Percentiles rank a stretch among this genome's conserved stretches.
These are phyloP conservation scores for Alcedo quadribrachys DNA, from an alignment of 2,797 vertebrate genomes.

Conservation along the genomic window DNA sequence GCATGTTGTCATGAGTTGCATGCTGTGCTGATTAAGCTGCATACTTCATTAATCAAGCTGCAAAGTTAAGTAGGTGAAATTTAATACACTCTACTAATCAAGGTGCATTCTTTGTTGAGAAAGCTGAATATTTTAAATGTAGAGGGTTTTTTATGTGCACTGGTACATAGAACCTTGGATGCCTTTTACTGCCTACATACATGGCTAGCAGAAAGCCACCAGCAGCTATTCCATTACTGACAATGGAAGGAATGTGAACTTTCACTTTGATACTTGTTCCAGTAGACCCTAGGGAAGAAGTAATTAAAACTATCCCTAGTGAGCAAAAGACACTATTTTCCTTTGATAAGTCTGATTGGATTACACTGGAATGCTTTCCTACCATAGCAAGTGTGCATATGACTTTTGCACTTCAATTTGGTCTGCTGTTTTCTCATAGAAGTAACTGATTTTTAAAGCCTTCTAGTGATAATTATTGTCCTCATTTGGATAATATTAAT, in stretches of 20 bases:
- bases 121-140: conserved; percentile 75
- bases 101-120: conserved; percentile 70
- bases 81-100: conserved; percentile 75
- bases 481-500: not conserved
- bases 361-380: conserved; percentile 3
- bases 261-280: conserved; percentile 34
- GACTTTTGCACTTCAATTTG: not conserved
- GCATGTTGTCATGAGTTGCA: conserved; percentile 50
- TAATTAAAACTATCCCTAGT: conserved; percentile 28
- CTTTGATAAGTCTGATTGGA: conserved; percentile 2
- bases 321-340: conserved; percentile 7
- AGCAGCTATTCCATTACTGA: conserved; percentile 24
- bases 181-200: not conserved
- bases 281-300: conserved; percentile 19
- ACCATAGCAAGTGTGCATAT: not conserved
- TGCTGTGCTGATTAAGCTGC: conserved; percentile 72
- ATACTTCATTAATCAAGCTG: conserved; percentile 76
- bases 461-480: not conserved
- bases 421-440: not conserved
- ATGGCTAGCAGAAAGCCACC: conserved; percentile 23
- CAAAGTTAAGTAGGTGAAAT: conserved; percentile 74
- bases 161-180: conserved; percentile 12
- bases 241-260: conserved; percentile 21
- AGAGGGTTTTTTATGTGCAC: conserved; percentile 14
- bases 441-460: not conserved